These are phyloP conservation scores for Ctenopoma multispine DNA, from an alignment of 2,797 vertebrate species.

Conservation along the genomic window DNA sequence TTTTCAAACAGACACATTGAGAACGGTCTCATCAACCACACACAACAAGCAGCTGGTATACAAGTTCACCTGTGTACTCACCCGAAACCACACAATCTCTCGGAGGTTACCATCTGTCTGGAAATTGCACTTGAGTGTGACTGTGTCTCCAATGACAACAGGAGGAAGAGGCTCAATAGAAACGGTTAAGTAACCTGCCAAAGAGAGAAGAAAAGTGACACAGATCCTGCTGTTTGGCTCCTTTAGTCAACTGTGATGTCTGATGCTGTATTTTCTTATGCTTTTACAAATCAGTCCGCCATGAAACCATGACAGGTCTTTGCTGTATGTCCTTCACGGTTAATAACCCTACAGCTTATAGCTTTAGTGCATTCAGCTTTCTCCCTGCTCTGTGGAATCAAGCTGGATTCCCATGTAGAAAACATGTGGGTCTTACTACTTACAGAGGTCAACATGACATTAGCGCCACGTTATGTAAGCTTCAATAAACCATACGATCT, in stretches of 20 bases:
- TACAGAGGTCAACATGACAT: background rate
- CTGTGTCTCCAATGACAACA: conserved; percentile 92
- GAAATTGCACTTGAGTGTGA: conserved; percentile 96
- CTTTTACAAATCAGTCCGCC: background rate
- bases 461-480: background rate
- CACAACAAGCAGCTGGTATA: background rate
- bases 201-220: conserved; percentile 6
- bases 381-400: background rate
- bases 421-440: background rate
- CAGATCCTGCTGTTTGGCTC: too few species aligned
- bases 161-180: conserved; percentile 91
- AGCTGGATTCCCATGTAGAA: background rate
- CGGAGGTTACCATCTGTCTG: conserved; percentile 92
- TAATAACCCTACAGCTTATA: background rate
- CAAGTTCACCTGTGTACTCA: conserved; percentile 76
- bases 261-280: background rate
- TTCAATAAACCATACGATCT: background rate
- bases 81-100: conserved; percentile 96
- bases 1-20: background rate
- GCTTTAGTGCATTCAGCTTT: background rate
- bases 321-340: background rate
- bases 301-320: background rate
- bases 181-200: conserved; percentile 90
- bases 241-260: background rate
- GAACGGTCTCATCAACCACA: background rate